A percentile compares a stretch with the other conserved stretches of the same genome.
Evolutionary conservation across 2,797 vertebrate genomes (phyloP).

Genomic region (Myoxocephalus aenaeus): DNA sequence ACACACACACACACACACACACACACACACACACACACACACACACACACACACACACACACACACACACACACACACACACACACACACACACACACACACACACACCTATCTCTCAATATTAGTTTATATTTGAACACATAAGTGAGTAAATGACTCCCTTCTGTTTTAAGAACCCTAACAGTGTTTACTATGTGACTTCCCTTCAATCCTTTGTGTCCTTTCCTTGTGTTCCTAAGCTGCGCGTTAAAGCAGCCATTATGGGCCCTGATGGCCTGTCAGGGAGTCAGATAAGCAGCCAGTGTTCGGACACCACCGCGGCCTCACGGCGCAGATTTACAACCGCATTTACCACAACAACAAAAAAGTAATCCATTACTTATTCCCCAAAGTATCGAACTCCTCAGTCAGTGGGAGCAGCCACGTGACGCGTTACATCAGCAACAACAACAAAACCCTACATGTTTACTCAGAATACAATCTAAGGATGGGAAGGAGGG

Average conservation of each 20-base stretch:
- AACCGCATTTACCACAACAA: conserved; percentile 1
- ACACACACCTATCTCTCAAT: neutral
- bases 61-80: no score
- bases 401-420: neutral
- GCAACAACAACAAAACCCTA: neutral
- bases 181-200: conserved; percentile 22
- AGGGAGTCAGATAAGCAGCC: conserved; percentile 73
- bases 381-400: neutral
- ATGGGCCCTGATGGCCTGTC: conserved; percentile 76
- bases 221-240: conserved; percentile 59
- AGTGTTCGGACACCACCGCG: conserved; percentile 22
- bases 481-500: neutral
- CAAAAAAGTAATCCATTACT: conserved; percentile 27
- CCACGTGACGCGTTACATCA: neutral
- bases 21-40: no score
- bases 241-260: conserved; percentile 77
- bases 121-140: neutral
- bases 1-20: no score
- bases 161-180: conserved; percentile 11
- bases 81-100: no score
- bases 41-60: no score
- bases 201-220: conserved; percentile 22
- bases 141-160: conserved; percentile 16
- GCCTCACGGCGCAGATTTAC: conserved; percentile 44
- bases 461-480: neutral